A percentile compares a stretch with the other conserved stretches of the same genome.
Evolutionary conservation across 2,797 vertebrate genomes (phyloP).

Genomic region (Ctenopoma multispine): DNA sequence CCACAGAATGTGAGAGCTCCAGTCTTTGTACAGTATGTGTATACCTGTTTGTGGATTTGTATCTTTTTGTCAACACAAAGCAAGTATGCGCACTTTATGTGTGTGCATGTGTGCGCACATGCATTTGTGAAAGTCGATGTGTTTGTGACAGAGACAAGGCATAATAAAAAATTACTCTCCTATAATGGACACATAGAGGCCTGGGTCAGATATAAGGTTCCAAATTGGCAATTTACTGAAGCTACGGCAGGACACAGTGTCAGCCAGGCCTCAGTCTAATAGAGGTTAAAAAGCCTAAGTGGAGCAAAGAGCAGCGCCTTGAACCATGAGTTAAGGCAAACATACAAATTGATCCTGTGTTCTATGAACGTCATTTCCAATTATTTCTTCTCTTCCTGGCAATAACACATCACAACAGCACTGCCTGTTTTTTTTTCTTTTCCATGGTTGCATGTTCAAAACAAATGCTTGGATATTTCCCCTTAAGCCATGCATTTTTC

Average conservation of each 20-base stretch:
- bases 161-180: constrained; percentile 67
- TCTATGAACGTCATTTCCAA: constrained; percentile 54
- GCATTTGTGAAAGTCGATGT: constrained; percentile 5
- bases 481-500: constrained; percentile 65
- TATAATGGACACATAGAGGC: constrained; percentile 70
- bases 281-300: constrained; percentile 74
- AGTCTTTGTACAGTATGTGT: neutral
- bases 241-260: constrained; percentile 60
- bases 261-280: constrained; percentile 67
- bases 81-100: neutral
- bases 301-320: constrained; percentile 50
- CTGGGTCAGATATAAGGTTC: constrained; percentile 66
- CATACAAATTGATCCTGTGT: constrained; percentile 65
- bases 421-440: constrained; percentile 2
- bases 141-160: constrained; percentile 52
- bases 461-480: constrained; percentile 56
- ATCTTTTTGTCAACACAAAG: neutral
- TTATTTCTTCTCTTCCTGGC: constrained; percentile 57
- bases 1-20: neutral
- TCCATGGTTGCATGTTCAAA: constrained; percentile 34
- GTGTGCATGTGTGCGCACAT: neutral
- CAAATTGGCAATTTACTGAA: constrained; percentile 82
- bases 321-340: constrained; percentile 60
- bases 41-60: constrained; percentile 1
- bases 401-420: constrained; percentile 37